These are phyloP conservation scores for Pissodes strobi DNA, from an alignment of 1,140 invertebrate species.

Conservation along the genomic window DNA sequence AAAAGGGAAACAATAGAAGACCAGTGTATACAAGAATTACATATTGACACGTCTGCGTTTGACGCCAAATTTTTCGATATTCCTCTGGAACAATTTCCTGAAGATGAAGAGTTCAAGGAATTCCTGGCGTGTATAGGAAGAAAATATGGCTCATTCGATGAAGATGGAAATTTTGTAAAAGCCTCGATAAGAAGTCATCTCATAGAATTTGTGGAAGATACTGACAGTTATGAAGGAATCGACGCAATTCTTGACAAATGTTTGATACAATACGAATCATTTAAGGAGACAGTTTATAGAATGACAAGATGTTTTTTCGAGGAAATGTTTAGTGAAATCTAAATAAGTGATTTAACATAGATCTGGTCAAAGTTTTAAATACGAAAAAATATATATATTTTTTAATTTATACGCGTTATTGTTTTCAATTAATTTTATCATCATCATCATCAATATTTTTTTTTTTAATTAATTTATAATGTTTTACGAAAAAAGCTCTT, in stretches of 20 bases:
- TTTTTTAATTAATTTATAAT: too few species aligned
- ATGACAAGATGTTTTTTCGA: background rate
- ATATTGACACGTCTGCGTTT: background rate
- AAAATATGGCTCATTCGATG: background rate
- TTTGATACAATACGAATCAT: background rate
- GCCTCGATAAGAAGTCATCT: background rate
- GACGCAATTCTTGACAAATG: slow-evolving; percentile 2
- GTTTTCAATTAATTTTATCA: too few species aligned
- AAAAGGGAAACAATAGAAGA: background rate
- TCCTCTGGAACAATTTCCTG: too few species aligned
- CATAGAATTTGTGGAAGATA: background rate
- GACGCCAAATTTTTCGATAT: background rate
- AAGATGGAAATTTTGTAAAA: background rate
- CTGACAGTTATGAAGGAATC: background rate
- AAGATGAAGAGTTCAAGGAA: background rate
- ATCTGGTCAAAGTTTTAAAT: too few species aligned
- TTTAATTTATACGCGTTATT: too few species aligned
- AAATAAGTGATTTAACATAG: too few species aligned
- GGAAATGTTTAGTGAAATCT: too few species aligned
- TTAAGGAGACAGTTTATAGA: background rate
- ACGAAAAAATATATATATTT: too few species aligned
- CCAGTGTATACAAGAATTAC: background rate
- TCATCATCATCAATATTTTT: too few species aligned
- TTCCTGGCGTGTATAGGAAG: background rate
- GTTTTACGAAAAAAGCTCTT: too few species aligned